Conservation (phyloP, 2,797 vertebrate species). For the Yasuhikotakia modesta region DNA sequence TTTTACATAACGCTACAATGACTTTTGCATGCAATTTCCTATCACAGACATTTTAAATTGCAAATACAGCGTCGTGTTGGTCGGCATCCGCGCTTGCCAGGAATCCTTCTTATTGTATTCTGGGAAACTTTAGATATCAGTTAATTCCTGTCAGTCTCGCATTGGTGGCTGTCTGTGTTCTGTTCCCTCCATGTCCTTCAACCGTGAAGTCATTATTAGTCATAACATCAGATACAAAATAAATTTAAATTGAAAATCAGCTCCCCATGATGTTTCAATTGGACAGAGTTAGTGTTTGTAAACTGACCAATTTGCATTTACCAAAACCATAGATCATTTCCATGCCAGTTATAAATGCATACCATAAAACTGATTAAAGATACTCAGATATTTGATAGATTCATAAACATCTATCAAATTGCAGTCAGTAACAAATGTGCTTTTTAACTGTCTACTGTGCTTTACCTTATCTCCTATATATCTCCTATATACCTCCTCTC, state of each 20-base stretch:
- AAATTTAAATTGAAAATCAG: not conserved
- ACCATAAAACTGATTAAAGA: constrained; percentile 56
- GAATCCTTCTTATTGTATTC: no score
- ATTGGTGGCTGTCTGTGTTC: no score
- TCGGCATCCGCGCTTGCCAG: constrained; percentile 62
- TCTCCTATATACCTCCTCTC: no score
- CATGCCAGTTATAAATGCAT: constrained; percentile 72
- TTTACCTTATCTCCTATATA: no score
- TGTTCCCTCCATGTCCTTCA: not conserved
- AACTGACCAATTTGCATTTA: constrained; percentile 67
- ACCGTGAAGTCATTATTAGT: constrained; percentile 2
- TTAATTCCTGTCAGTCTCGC: no score
- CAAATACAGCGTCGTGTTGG: constrained; percentile 68
- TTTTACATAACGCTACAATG: constrained; percentile 54
- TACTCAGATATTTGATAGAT: no score
- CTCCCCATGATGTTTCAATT: constrained; percentile 1
- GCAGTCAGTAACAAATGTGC: constrained; percentile 58
- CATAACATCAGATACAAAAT: not conserved
- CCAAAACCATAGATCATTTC: constrained; percentile 70
- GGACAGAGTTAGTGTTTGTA: constrained; percentile 62
- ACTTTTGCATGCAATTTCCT: no score
- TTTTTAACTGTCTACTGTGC: no score
- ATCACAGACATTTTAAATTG: constrained; percentile 64
- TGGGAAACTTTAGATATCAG: no score
- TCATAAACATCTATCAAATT: constrained; percentile 66